Conservation (phyloP, 1,140 invertebrate genomes). For the Neoseiulus cucumeris region DNA sequence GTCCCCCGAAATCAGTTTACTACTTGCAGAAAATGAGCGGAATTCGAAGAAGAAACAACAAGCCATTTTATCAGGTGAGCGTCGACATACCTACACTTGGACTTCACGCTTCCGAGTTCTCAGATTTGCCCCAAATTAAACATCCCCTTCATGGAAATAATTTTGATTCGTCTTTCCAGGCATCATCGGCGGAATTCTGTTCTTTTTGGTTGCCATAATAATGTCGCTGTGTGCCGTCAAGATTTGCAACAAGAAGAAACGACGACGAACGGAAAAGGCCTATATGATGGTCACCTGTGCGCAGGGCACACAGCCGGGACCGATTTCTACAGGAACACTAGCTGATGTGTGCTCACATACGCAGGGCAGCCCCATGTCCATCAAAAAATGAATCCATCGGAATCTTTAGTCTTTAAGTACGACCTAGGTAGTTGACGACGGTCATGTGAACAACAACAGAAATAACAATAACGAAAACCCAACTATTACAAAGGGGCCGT, state of each 20-base stretch:
- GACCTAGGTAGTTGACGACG: no score
- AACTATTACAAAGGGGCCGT: no score
- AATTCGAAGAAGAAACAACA: background rate
- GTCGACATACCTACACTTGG: no score
- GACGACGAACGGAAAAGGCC: constrained; percentile 90
- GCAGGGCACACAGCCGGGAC: constrained; percentile 47
- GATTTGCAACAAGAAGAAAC: constrained; percentile 85
- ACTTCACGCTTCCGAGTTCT: no score
- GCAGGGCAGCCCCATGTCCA: constrained; percentile 78
- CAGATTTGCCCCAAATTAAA: no score
- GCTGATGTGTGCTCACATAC: constrained; percentile 59
- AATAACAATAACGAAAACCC: no score
- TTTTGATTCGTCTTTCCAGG: no score
- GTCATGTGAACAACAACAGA: no score
- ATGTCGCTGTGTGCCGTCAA: constrained; percentile 85
- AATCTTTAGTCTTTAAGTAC: no score
- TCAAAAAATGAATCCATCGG: constrained; percentile 67
- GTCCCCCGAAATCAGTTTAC: background rate
- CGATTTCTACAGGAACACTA: constrained; percentile 10
- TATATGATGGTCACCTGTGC: constrained; percentile 92
- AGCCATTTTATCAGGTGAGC: background rate
- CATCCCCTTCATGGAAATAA: no score
- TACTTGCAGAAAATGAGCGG: background rate
- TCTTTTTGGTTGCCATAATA: constrained; percentile 89
- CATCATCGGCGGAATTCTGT: constrained; percentile 76